Conservation (phyloP, 2,797 vertebrate genomes). For the Semaprochilodus insignis region DNA sequence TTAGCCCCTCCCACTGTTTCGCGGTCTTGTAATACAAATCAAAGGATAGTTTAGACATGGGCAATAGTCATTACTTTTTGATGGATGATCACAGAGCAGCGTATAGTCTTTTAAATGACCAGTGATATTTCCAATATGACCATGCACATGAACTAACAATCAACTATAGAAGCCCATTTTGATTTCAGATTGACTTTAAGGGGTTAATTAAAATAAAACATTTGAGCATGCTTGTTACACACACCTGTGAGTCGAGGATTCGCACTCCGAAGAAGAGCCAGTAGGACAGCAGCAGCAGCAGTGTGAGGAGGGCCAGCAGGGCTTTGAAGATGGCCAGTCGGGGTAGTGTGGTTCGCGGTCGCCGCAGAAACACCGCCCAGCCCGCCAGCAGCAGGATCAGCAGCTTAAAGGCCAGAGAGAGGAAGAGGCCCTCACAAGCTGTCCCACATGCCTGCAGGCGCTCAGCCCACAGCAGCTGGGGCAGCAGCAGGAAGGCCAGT, state of each 20-base stretch:
- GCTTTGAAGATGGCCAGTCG: constrained; percentile 91
- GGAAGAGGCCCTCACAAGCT: constrained; percentile 94
- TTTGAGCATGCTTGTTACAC: neutral
- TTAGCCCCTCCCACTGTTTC: no score
- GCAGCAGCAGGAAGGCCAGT: constrained; percentile 91
- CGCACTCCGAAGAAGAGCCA: constrained; percentile 98
- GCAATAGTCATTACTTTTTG: no score
- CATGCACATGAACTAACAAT: no score
- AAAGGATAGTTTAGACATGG: no score
- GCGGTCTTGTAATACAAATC: no score
- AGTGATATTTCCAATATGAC: no score
- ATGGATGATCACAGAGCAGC: no score
- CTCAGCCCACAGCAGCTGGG: constrained; percentile 89
- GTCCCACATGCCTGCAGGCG: constrained; percentile 90
- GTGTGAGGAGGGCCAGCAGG: constrained; percentile 89
- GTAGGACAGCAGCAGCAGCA: constrained; percentile 94
- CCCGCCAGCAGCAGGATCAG: constrained; percentile 93
- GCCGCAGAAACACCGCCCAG: constrained; percentile 94
- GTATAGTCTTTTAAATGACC: no score
- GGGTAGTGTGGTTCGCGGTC: constrained; percentile 83
- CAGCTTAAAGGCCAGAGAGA: constrained; percentile 96
- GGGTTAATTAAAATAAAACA: neutral
- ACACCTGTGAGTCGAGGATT: constrained; percentile 89
- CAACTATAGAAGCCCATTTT: no score
- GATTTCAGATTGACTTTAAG: no score